Base-by-base conservation (phyloP, 2,888 invertebrate genomes). In the Halocaridina rubra region DNA sequence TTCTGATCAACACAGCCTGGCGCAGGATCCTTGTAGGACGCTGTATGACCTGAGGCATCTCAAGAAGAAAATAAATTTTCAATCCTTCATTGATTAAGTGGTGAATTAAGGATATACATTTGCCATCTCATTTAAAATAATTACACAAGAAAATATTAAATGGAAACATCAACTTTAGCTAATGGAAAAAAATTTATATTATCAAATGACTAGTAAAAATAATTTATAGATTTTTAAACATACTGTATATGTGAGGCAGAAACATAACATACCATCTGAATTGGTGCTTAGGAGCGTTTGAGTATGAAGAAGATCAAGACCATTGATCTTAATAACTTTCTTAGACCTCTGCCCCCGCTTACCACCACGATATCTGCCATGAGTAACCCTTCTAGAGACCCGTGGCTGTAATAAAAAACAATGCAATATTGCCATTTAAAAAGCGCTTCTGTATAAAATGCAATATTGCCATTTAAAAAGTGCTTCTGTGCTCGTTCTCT, bases 1-100 rank as follows among this genome's bases (percentile, higher is more conserved):
- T 97, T 96, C 91, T 97, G 97, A 91, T 96, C 97, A 84, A 97
- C 96, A 90, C 96, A 96, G 79, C 97, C 97, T 10, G 96, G 97
- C 71, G 97, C 97, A 33, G 97, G 96, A 57, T 87, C 87, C 33
- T 80, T 74, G 61, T 80, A 86, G 16, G 79, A 4, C 30, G 72
- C 5, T 29, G 71, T 24, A 32, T 76, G 24, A 32, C 85, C 80
- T 64, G 80, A 24, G 59, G 81, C 53, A 80, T 30, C 74, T 80
- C n/a, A n/a, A n/a, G n/a, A n/a, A n/a, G n/a, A n/a, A n/a, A n/a
- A n/a, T n/a, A n/a, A n/a, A n/a, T n/a, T n/a, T n/a, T n/a, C n/a
- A n/a, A n/a, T n/a, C n/a, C n/a, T n/a, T n/a, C n/a, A n/a, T n/a
- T n/a, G n/a, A n/a, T 75, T 22, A 80, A 19, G 24, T 59, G 13